Base-by-base conservation (phyloP, 2,888 invertebrate genomes). In the Euclidia mi region DNA sequence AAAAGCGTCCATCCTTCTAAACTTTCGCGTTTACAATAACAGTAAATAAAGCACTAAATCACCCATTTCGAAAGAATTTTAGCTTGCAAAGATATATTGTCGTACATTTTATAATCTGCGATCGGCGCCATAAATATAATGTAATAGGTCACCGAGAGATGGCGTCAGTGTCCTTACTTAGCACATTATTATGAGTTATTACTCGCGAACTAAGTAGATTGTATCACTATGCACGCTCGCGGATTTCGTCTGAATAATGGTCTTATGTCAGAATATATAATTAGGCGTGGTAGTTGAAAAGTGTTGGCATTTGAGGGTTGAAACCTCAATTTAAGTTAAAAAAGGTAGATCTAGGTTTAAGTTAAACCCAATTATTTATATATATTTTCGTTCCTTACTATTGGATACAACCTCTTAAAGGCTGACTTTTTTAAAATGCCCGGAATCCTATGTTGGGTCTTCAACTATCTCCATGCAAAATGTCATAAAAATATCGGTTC, bases 121-220 rank as follows among this genome's bases (percentile, higher is more conserved):
- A 79, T 80, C 82, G 65, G 50, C 69, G 65, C 44, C 55, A 46
- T 73, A 71, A 64, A 63, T 64, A 65, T 57, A 68, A 59, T 62
- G 48, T 71, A 69, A 76, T 66, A 58, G 63, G 35, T 28, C 40
- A 32, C 7, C 4, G 4, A 49, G 46, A 69, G 71, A 73, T 68
- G 61, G 65, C 69, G 64, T 52, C 59, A 71, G 74, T 76, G 81
- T 75, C 81, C 81, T 81, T 81, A 71, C 70, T 56, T 45, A 67
- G 63, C 70, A 68, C 75, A 76, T 79, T 78, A 78, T 56, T 64
- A 67, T 79, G 71, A 79, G 65, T 62, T 79, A 79, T 79, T 65
- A 56, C 57, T 62, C 50, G 56, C 65, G 61, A 68, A 58, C 60
- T 69, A 65, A 65, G 63, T 63, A 58, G 76, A 76, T 79, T 64